Base-by-base conservation (phyloP, 2,113 vertebrate species). In the Anoplopoma fimbria region DNA sequence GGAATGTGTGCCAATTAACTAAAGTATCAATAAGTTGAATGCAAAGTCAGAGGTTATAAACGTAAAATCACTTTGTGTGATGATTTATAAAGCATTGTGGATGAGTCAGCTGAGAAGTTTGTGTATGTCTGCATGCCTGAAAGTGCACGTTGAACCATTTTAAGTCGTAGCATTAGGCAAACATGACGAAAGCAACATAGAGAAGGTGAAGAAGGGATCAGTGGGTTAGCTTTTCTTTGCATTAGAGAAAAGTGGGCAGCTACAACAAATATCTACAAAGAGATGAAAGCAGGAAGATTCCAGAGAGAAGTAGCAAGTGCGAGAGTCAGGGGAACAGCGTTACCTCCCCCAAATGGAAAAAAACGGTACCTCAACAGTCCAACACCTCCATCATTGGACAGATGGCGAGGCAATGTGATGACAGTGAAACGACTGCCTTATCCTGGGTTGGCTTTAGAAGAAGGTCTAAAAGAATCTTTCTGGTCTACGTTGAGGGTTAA, bases 281-380 rank as follows among this genome's bases (percentile, higher is more conserved):
- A 79, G 64, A 71, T 65, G 65, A 82, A 80, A 89, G 86, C 70
- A 49, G 71, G 38, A 64, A 85, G 83, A 77, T 23, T 81, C 38
- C n/a, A 76, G 75, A 85, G 72, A 79, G 79, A 88, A 87, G 79
- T 67, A 81, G 79, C 27, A 14, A 69, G 78, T 65, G 82, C n/a
- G 19, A 69, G 38, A 62, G 87, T 84, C 80, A 84, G 88, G 83
- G 88, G 84, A 79, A 86, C 61, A 84, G 86, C 21, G 6, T 55
- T 83, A 87, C 91, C 93, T 87, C 90, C 91, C 91, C 92, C 88
- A 61, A 25, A 67, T 58, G 34, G 76, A 79, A 33, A 10, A 21
- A 53, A 51, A 84, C 70, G 2, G 81, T 94, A 93, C 94, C 94
- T 94, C 79, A 69, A 62, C 33, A 61, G 79, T 75, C 73, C 90